Evolutionary conservation across 64 coral and sea anemone species (phyloP), one percentile per base, ranked within the genome.

Genomic region (Catalaphyllia jardinei): DNA sequence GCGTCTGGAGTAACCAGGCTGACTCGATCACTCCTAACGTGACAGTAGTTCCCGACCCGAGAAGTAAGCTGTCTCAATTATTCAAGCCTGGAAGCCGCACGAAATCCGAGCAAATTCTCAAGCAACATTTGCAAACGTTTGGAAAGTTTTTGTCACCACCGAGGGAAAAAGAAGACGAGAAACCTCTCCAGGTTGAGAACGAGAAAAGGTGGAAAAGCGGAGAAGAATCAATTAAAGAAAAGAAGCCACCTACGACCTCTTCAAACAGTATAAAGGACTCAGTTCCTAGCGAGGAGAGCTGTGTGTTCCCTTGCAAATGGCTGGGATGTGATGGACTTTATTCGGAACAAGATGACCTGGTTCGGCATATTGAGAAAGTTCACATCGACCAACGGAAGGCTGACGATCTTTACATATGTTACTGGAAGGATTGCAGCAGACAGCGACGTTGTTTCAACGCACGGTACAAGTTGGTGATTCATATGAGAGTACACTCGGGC

Each of bases 351-450:
- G 94, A 99, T 65, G 97, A 99, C 82, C 71, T 99, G 42, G 97
- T 99, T 29, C 88, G 97, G 33, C 97, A 99, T 31, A 99, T 99
- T 27, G 97, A 99, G 59, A 99, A 99, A 83, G 97, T 99, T 65
- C 97, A 99, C 85, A 99, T 99, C 74, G 97, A 99, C 63, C 97
- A 99, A 67, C 90, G 97, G 52, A 99, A 99, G 64, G 94, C 97
- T 3, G 97, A 99, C 50, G 97, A 99, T 86, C 91, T 95, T 71
- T 99, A 95, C 61, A 95, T 99, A 73, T 99, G 97, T 60, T 99
- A 93, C 50, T 99, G 97, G 97, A 92, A 99, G 28, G 77, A 93
- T 38, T 99, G 97, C 52, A 93, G 88, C 51, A 85, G 97, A 8
- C 94, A 99, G 85, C 76, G 91, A 16, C 90, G 95, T 60, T 90